Evolutionary conservation across 2,888 invertebrate genomes (phyloP).

Genomic region (Agrochola lychnidis): DNA sequence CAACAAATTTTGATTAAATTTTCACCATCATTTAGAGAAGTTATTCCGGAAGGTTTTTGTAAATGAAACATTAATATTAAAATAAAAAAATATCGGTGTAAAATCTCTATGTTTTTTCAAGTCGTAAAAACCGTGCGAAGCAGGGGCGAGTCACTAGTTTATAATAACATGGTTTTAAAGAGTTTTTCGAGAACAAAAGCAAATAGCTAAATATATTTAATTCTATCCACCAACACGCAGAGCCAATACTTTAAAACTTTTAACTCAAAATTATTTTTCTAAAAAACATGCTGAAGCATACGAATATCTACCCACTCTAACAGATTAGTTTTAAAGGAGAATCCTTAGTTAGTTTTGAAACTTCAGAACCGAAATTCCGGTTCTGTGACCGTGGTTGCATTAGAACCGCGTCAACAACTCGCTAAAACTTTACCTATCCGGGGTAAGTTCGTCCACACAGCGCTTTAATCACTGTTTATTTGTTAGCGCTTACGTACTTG

Average conservation of each 20-base stretch:
- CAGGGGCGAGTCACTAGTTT: too few relatives aligned
- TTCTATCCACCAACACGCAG: too few relatives aligned
- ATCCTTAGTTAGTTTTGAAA: conserved; percentile 18
- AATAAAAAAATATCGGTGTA: too few relatives aligned
- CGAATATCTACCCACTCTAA: background rate
- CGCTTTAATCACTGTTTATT: conserved; percentile 61
- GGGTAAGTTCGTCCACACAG: conserved; percentile 44
- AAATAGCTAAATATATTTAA: too few relatives aligned
- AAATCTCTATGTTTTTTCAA: too few relatives aligned
- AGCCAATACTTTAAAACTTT: background rate
- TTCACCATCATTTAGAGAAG: too few relatives aligned
- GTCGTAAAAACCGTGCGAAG: too few relatives aligned
- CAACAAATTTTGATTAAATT: too few relatives aligned
- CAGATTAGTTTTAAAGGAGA: background rate
- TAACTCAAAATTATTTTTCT: background rate
- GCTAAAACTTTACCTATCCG: conserved; percentile 57
- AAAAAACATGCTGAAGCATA: background rate
- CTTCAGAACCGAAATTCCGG: conserved; percentile 1
- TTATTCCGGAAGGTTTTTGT: too few relatives aligned
- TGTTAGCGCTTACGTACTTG: conserved; percentile 27
- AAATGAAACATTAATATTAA: too few relatives aligned
- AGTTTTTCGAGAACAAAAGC: too few relatives aligned
- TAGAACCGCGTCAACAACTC: conserved; percentile 52
- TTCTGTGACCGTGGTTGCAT: conserved; percentile 29
- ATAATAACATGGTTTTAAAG: too few relatives aligned